Evolutionary conservation across 1,140 invertebrate species (phyloP).

Genomic region (Muscidifurax raptorellus): DNA sequence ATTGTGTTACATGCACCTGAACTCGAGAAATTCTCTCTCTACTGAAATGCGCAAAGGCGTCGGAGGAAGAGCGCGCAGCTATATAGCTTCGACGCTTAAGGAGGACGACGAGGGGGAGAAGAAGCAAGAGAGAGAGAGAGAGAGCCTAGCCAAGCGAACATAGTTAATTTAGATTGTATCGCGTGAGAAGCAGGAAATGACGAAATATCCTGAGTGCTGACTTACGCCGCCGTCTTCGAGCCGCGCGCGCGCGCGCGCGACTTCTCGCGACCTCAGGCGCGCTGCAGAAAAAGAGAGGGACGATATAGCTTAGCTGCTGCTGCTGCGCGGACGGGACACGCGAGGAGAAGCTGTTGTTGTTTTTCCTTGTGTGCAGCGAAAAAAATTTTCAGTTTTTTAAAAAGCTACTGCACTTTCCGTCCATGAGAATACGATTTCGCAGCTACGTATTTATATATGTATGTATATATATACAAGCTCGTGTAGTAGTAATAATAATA

Average conservation of each 20-base stretch:
- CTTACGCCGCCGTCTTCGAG: slow-evolving; percentile 66
- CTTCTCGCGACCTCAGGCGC: slow-evolving; percentile 67
- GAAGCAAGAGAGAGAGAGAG: slow-evolving; percentile 41
- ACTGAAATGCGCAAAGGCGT: slow-evolving; percentile 44
- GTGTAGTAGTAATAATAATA: too few species aligned
- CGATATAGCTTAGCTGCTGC: slow-evolving; percentile 24
- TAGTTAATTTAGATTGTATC: slow-evolving; percentile 77
- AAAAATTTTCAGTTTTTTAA: not conserved
- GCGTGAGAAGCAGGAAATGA: slow-evolving; percentile 77
- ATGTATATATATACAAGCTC: too few species aligned
- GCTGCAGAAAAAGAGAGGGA: slow-evolving; percentile 60
- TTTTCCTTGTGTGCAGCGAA: not conserved
- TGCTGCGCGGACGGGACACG: slow-evolving; percentile 51
- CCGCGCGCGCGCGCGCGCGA: slow-evolving; percentile 57
- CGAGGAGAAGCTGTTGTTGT: not conserved
- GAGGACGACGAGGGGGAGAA: slow-evolving; percentile 37
- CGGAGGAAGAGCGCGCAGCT: slow-evolving; percentile 62
- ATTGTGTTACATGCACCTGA: not conserved
- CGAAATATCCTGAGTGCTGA: slow-evolving; percentile 76
- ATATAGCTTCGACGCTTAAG: not conserved
- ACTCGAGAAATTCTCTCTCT: not conserved
- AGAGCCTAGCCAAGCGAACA: slow-evolving; percentile 74
- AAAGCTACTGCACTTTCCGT: too few species aligned
- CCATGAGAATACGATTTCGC: too few species aligned
- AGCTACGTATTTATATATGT: too few species aligned